Conservation (phyloP, 2,113 vertebrate species). For the Chionodraco myersi region DNA sequence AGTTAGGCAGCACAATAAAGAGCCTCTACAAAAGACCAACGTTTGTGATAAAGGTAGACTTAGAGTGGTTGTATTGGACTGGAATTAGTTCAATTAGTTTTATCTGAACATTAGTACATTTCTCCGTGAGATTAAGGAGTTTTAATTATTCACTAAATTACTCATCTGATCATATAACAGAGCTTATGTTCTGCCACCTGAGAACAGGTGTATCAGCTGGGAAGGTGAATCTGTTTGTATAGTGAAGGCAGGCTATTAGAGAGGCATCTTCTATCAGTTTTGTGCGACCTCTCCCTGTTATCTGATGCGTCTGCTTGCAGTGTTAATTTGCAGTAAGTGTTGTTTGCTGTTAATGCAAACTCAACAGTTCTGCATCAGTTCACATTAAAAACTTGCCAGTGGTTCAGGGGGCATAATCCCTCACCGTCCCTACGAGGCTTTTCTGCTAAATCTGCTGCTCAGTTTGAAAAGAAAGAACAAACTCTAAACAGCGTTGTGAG, state of each 20-base stretch:
- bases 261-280: conserved; percentile 1
- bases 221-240: not conserved
- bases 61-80: not conserved
- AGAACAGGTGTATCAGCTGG: not conserved
- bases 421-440: not conserved
- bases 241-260: not conserved
- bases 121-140: not conserved
- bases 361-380: conserved; percentile 42
- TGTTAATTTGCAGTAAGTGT: conserved; percentile 13
- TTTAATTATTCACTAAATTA: not conserved
- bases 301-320: not conserved
- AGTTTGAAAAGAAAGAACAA: not conserved
- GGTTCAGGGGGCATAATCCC: conserved; percentile 15
- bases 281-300: not conserved
- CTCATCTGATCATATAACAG: not conserved
- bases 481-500: not conserved
- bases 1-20: too few relatives aligned
- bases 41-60: not conserved
- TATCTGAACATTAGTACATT: not conserved
- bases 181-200: not conserved
- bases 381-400: conserved; percentile 41
- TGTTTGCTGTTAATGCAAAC: conserved; percentile 12
- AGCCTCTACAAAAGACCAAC: too few relatives aligned
- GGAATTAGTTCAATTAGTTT: not conserved
- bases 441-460: conserved; percentile 30